Evolutionary conservation across 53 echinoderm and acorn worm genomes (phyloP).

Genomic region (Patiria pectinifera): DNA sequence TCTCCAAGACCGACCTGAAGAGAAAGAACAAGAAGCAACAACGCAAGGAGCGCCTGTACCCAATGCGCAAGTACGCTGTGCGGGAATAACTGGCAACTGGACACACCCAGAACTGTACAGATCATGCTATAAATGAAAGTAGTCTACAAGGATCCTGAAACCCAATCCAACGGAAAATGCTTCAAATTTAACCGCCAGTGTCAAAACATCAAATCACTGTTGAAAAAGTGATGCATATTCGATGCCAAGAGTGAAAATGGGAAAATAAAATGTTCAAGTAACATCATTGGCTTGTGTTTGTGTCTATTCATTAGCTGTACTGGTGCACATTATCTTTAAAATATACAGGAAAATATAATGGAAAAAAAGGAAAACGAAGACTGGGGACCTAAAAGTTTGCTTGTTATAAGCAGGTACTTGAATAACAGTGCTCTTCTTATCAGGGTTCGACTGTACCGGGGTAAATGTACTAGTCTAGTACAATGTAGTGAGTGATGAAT

Average conservation of each 20-base stretch:
- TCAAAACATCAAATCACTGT: not conserved
- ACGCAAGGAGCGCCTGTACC: constrained; percentile 89
- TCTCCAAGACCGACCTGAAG: constrained; percentile 80
- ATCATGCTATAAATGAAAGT: not conserved
- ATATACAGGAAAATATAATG: not conserved
- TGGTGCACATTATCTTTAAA: not conserved
- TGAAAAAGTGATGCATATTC: not conserved
- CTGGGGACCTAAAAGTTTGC: too few relatives aligned
- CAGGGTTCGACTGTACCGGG: too few relatives aligned
- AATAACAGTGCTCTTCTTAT: too few relatives aligned
- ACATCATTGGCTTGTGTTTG: not conserved
- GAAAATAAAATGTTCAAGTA: not conserved
- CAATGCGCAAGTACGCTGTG: constrained; percentile 93
- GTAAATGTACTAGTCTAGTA: too few relatives aligned
- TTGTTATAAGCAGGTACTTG: too few relatives aligned
- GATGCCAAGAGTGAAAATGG: not conserved
- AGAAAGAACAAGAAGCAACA: constrained; percentile 88
- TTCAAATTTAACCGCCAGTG: not conserved
- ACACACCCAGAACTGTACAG: not conserved
- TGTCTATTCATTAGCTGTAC: not conserved
- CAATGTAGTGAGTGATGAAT: too few relatives aligned
- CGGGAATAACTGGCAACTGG: constrained; percentile 69
- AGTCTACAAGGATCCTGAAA: not conserved
- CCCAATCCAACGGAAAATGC: not conserved
- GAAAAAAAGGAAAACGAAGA: too few relatives aligned